These are phyloP conservation scores for Agelaius tricolor DNA, from an alignment of 2,113 vertebrate genomes.

Conservation along the genomic window DNA sequence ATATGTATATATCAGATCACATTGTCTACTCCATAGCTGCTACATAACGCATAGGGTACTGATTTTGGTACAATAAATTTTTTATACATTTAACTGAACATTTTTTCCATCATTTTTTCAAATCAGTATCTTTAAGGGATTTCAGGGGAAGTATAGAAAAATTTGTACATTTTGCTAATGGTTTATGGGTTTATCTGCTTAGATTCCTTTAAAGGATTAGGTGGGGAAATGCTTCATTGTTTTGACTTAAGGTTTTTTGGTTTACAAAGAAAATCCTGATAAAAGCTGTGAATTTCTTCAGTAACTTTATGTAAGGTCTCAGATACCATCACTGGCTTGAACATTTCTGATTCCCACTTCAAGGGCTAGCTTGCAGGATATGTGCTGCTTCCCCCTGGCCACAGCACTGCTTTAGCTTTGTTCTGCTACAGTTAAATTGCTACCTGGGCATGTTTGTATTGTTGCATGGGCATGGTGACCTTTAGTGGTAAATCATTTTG, in stretches of 20 bases:
- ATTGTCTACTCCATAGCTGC: neutral
- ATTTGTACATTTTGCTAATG: neutral
- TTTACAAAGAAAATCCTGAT: neutral
- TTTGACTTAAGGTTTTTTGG: neutral
- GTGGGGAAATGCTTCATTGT: neutral
- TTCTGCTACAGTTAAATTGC: neutral
- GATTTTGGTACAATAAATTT: neutral
- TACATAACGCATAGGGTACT: neutral
- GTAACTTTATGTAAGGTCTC: neutral
- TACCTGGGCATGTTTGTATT: neutral
- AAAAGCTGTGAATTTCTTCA: neutral
- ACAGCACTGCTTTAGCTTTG: neutral
- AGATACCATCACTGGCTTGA: neutral
- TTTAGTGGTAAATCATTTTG: neutral
- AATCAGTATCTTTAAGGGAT: neutral
- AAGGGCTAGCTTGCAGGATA: neutral
- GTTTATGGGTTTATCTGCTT: neutral
- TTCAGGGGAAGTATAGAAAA: neutral
- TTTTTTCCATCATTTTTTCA: neutral
- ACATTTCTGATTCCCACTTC: neutral
- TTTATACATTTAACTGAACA: neutral
- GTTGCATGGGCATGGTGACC: neutral
- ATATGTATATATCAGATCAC: neutral
- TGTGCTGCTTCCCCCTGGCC: neutral
- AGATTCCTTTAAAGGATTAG: neutral